Evolutionary conservation across 2,888 invertebrate genomes (phyloP).

Genomic region (Coelinius sp.): DNA sequence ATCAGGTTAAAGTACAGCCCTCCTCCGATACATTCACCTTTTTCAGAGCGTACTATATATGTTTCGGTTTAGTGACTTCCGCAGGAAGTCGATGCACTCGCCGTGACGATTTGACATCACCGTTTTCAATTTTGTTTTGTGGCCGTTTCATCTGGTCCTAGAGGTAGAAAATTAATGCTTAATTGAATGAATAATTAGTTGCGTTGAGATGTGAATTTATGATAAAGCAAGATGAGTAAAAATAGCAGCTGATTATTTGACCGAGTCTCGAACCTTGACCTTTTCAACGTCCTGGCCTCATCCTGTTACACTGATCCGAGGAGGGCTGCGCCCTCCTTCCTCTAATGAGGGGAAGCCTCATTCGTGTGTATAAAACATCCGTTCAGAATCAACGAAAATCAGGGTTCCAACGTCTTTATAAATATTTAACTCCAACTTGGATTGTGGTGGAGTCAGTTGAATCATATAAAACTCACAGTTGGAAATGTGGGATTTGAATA

Average conservation of each 20-base stretch:
- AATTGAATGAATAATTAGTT: neutral
- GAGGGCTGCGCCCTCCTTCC: neutral
- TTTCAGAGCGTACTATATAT: neutral
- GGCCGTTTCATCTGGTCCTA: neutral
- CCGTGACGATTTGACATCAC: slow-evolving; percentile 54
- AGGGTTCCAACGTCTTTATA: neutral
- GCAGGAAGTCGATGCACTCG: slow-evolving; percentile 59
- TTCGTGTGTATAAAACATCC: slow-evolving; percentile 35
- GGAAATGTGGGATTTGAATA: neutral
- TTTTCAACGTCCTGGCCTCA: slow-evolving; percentile 55
- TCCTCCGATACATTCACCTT: neutral
- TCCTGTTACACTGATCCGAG: no score
- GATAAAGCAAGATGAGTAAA: neutral
- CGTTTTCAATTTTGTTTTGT: slow-evolving; percentile 15
- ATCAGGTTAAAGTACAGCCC: slow-evolving; percentile 19
- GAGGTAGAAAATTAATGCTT: neutral
- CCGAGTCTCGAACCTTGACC: neutral
- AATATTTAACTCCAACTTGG: neutral
- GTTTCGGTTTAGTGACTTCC: neutral
- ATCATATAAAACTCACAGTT: neutral
- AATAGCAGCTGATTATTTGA: slow-evolving; percentile 1
- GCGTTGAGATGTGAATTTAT: neutral
- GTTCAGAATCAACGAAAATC: slow-evolving; percentile 41
- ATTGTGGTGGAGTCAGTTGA: neutral
- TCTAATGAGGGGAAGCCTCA: slow-evolving; percentile 43